These are phyloP conservation scores for Siniperca chuatsi DNA, from an alignment of 2,113 vertebrate genomes.

Conservation along the genomic window DNA sequence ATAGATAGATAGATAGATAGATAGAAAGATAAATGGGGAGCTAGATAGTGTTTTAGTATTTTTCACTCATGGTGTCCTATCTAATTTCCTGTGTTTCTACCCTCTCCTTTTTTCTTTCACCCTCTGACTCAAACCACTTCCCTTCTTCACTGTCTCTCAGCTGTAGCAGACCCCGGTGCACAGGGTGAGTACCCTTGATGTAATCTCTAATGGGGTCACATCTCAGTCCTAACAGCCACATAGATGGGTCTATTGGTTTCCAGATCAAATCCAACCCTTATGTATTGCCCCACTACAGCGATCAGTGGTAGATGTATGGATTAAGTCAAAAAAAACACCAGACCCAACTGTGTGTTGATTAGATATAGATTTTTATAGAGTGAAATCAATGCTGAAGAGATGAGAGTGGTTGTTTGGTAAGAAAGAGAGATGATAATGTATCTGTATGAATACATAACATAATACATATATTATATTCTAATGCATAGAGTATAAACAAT, in stretches of 20 bases:
- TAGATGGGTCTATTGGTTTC: slow-evolving; percentile 4
- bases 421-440: background rate
- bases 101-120: background rate
- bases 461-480: background rate
- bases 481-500: background rate
- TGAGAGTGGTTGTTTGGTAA: background rate
- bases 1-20: background rate
- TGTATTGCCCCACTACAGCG: background rate
- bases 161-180: slow-evolving; percentile 54
- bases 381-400: slow-evolving; percentile 6
- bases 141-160: slow-evolving; percentile 43
- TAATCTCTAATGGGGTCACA: slow-evolving; percentile 22
- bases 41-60: background rate
- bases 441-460: background rate
- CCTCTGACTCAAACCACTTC: slow-evolving; percentile 17
- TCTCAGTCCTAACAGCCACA: background rate
- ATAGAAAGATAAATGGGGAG: background rate
- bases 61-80: background rate
- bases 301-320: slow-evolving; percentile 14
- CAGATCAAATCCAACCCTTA: slow-evolving; percentile 4
- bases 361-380: background rate
- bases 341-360: background rate
- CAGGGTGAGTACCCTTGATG: slow-evolving; percentile 73
- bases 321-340: background rate
- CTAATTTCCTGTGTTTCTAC: slow-evolving; percentile 7